Evolutionary conservation across 2,797 vertebrate genomes (phyloP), one percentile per base, ranked within the genome.

Genomic region (Ceyx erithaca): DNA sequence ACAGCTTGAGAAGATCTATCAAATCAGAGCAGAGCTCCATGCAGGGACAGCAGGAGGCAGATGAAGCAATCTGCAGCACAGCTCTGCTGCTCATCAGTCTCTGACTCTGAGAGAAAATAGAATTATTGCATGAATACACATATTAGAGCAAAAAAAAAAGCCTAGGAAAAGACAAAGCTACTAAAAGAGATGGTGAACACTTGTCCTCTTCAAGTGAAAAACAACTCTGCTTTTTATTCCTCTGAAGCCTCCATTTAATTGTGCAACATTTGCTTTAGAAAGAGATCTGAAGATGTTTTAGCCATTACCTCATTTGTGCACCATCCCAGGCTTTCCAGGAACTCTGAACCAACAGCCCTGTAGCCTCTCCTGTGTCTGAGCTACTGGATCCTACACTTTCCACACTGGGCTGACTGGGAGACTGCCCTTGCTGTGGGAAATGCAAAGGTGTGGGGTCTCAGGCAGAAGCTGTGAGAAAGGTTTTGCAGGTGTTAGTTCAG

Each of bases 51-150:
- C 81, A 58, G 93, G 87, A 95, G 70, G 80, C 59, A 89, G 85
- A 77, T 80, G 63, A 94, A 92, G 59, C 82, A 91, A 94, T 92
- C 82, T 95, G 76, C 59, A 90, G 62, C 79, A 87, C 92, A 93
- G 66, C 59, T 71, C 67, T 76, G 46, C 22, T 52, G 59, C 48
- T 85, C 77, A 72, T 52, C 23, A 8, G 26, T 59, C 73, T 72
- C 80, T 79, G 72, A 85, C n/a, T 33, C 31, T 17, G 9, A 83
- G 62, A 83, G 76, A 68, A 92, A 87, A 46, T 35, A 23, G 30
- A 83, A 89, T 69, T 75, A 67, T 59, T 54, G 35, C 59, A 79
- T 17, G 31, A 63, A 93, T 79, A 55, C 52, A 57, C 30, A 43
- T 10, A 59, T 26, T 57, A 72, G 62, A 66, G 18, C 51, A 69